Evolutionary conservation across 2,113 vertebrate genomes (phyloP), one percentile per base, ranked within the genome.

Genomic region (Gymnogyps californianus): DNA sequence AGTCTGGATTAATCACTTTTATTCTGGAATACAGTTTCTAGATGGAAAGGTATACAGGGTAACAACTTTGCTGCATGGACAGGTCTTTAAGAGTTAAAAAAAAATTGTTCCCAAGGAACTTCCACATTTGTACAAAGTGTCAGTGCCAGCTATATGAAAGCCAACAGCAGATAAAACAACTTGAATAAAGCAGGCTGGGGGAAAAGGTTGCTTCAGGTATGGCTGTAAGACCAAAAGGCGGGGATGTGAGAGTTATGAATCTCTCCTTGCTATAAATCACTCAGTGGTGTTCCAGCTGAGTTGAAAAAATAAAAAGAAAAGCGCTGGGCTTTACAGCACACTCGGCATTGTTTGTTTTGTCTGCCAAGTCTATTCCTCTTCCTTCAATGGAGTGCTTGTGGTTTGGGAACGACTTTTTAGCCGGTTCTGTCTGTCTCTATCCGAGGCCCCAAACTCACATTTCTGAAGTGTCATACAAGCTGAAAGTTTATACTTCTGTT

Each of bases 151-250:
- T 52, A 40, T 40, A 24, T 75, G 81, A 91, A 93, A 87, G 52
- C 34, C 81, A 94, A 62, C 21, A 69, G 70, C 65, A 91, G 91
- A 89, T 74, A 66, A 96, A 97, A 87, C 59, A 91, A n/a, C 69
- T 9, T 46, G 34, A 40, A 66, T 78, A 82, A 89, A 77, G 70
- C 74, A 89, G 49, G 52, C 38, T 85, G 29, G 36, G 51, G 44
- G 26, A 29, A 91, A 86, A 61, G 72, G 81, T 44, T 89, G 61
- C 40, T 79, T 84, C 83, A 82, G 52, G 65, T 79, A 54, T 24
- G 70, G 65, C 77, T 95, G 61, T 29, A 52, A 82, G 96, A 89
- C 61, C 10, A 1, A 89, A 91, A 89, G 65, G 52, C 8, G 2
- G 69, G 34, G 55, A 90, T 70, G 42, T 55, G 90, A 91, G 90